Base-by-base conservation (phyloP, 2,113 vertebrate species). In the Formicarius rufipectus region DNA sequence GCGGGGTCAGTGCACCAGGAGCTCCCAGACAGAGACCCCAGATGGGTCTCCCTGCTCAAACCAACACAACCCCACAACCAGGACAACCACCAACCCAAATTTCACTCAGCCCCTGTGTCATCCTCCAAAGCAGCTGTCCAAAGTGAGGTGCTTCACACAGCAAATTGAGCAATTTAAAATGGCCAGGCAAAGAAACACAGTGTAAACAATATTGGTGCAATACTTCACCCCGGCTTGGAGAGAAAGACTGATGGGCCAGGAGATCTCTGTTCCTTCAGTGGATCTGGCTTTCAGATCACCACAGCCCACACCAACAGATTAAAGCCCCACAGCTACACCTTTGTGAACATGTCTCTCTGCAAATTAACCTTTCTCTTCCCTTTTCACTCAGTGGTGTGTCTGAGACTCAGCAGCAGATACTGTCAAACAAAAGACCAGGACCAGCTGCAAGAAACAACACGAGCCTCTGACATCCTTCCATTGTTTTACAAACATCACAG, bases 121-220 rank as follows among this genome's bases (percentile, higher is more conserved):
- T 7, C 45, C 33, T 35, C 16, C 27, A 79, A 85, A 90, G 68
- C 33, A 83, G n/a, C 20, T 58, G 11, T 67, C n/a, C 39, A 71
- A 77, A 90, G 28, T 4, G 2, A 24, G 30, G 27, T 30, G 2
- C 8, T 28, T 73, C 45, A 49, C 0, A 69, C 0, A 66, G 53
- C 12, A 66, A 72, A 76, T 28, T 11, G 35, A 45, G 33, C 23
- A 14, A 44, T 60, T 90, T 63, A 12, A 87, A 85, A 82, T 3
- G 19, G 40, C 4, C 47, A 49, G 12, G 24, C 31, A 85, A 56
- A 83, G 39, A 72, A 90, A 55, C 33, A 52, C 39, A 76, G 60
- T 0, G 2, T 19, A 60, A 88, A 39, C 19, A 31, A 35, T 53
- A 84, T 58, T 40, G 66, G 11, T 62, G 23, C 16, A 73, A n/a